These are phyloP conservation scores for Myotis brandtii DNA, from an alignment of 2,113 vertebrate species.

Conservation along the genomic window DNA sequence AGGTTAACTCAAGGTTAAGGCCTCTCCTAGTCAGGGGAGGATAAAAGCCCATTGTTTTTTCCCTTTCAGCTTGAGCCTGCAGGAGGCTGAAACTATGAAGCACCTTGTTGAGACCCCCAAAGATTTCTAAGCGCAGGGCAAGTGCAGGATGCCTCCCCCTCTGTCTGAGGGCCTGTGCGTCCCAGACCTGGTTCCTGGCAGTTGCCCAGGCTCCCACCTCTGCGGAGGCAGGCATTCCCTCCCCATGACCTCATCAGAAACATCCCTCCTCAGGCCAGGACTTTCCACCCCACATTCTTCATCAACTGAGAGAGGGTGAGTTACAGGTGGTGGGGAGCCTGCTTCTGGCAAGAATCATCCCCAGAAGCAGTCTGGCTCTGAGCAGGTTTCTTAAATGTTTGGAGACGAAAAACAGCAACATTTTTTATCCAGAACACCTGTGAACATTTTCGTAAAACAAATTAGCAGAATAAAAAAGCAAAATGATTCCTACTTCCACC, in stretches of 20 bases:
- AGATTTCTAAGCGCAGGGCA: not conserved
- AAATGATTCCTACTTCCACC: not conserved
- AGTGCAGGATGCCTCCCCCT: not conserved
- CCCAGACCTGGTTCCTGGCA: not conserved
- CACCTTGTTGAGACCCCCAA: not conserved
- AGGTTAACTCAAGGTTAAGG: not conserved
- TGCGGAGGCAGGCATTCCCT: conserved; percentile 38
- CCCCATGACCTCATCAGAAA: conserved; percentile 46
- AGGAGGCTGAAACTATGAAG: conserved; percentile 25
- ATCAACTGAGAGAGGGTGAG: not conserved
- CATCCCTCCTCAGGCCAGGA: not conserved
- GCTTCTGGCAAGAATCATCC: not conserved
- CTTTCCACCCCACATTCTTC: not conserved
- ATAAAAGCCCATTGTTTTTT: not conserved
- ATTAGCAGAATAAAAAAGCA: not conserved
- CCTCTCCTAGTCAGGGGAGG: not conserved
- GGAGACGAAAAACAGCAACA: not conserved
- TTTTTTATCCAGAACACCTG: not conserved
- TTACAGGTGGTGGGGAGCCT: not conserved
- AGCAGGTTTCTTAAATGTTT: not conserved
- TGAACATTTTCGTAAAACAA: not conserved
- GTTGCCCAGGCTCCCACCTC: conserved; percentile 20
- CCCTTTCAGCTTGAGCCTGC: not conserved
- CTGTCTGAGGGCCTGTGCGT: not conserved
- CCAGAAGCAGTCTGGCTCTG: not conserved